Conservation (phyloP, 64 coral and sea anemone genomes). For the Acropora yongei region DNA sequence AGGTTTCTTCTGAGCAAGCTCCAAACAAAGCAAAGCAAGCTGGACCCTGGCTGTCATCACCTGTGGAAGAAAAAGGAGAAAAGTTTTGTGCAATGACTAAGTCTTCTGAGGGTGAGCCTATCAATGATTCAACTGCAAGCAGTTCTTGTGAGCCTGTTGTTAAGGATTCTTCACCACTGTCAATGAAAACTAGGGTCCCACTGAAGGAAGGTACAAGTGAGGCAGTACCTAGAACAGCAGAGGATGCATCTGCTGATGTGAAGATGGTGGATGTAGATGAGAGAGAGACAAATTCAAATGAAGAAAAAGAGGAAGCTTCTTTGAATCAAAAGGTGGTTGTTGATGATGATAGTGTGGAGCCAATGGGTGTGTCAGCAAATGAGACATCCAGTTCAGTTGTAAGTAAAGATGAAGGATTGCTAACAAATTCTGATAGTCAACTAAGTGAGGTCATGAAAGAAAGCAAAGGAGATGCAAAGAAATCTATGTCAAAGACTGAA, state of each 20-base stretch:
- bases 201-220: background rate
- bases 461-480: background rate
- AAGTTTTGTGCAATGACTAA: background rate
- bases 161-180: background rate
- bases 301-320: background rate
- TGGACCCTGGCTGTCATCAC: background rate
- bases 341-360: background rate
- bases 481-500: too few relatives aligned
- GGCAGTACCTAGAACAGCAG: background rate
- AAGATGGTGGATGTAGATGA: conserved; percentile 2
- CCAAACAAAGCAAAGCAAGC: background rate
- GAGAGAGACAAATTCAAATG: background rate
- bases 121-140: background rate
- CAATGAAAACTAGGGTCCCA: background rate
- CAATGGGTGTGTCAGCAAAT: too few relatives aligned
- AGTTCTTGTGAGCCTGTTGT: background rate
- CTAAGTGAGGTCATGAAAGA: background rate
- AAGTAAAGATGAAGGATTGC: background rate
- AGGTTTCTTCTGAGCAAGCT: background rate
- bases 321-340: background rate
- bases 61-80: background rate
- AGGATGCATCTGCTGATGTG: background rate
- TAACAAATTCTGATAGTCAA: background rate
- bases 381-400: too few relatives aligned
- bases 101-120: background rate